These are phyloP conservation scores for Chironomus riparius DNA, from an alignment of 2,888 invertebrate genomes.

Conservation along the genomic window DNA sequence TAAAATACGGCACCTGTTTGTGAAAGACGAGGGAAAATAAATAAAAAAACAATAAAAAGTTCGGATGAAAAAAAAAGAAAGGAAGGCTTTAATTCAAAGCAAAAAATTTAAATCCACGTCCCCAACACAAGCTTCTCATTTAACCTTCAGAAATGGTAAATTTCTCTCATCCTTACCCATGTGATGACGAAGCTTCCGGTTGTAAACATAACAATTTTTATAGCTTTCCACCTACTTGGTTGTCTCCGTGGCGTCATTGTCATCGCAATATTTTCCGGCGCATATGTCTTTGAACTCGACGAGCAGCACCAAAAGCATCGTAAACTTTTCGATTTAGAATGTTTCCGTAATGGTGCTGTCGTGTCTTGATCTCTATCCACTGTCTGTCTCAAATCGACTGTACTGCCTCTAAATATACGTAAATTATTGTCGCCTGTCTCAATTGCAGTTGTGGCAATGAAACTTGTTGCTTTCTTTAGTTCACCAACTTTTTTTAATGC, in stretches of 20 bases:
- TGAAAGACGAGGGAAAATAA: neutral
- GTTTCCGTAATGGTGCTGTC: neutral
- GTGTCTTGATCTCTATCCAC: neutral
- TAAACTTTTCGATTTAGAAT: neutral
- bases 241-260: constrained; percentile 28
- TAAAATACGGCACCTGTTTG: constrained; percentile 46
- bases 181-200: constrained; percentile 52
- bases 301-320: constrained; percentile 12
- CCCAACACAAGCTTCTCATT: no score
- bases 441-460: constrained; percentile 32
- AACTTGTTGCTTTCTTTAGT: constrained; percentile 39
- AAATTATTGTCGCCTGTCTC: constrained; percentile 31
- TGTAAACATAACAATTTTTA: constrained; percentile 53
- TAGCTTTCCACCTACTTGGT: constrained; percentile 52
- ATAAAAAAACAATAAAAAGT: no score
- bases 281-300: constrained; percentile 25
- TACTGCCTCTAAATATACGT: constrained; percentile 32
- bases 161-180: constrained; percentile 41
- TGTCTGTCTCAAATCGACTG: constrained; percentile 8
- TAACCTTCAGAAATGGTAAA: no score
- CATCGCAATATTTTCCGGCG: constrained; percentile 6
- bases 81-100: constrained; percentile 30
- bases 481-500: constrained; percentile 49
- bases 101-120: neutral
- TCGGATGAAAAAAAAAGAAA: no score